Base-by-base conservation (phyloP, 2,113 vertebrate species). In the Rutilus rutilus region DNA sequence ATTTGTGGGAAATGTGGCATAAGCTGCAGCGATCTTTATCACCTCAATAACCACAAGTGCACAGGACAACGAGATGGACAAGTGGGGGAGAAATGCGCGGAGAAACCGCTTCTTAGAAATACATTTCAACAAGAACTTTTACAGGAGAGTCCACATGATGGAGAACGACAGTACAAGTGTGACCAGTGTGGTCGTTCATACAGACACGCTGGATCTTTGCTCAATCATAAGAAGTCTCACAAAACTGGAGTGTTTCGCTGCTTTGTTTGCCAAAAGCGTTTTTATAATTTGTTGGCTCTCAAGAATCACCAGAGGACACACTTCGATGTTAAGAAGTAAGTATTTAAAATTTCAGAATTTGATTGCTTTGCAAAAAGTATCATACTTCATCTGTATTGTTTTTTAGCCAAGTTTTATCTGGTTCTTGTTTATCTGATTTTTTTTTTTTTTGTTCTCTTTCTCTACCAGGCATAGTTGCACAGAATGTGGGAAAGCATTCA, bases 201-300 rank as follows among this genome's bases (percentile, higher is more conserved):
- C 65, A 95, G 96, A 85, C 97, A 97, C 0, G 94, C 96, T 0
- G 96, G 96, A 30, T 97, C 96, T 6, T 95, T 97, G 52, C 95
- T 97, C 9, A 98, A 97, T 90, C 97, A 98, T 89, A 97, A 96
- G 77, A 97, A 97, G 92, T 97, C 96, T 54, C 97, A 98, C 88
- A 96, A 96, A 45, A 93, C 96, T 0, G 97, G 96, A 0, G 87
- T 97, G 19, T 97, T 97, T 90, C 95, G 95, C 85, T 98, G 97
- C 86, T 92, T 94, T 14, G 91, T 97, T 86, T 98, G 97, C 89
- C 96, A 95, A 88, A 97, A 98, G 90, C 95, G 96, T 82, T 97
- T 97, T 91, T 97, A 97, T 90, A 97, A 97, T 91, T 94, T 97
- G 74, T 91, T 97, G 93, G 97, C 96, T 23, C 95, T 97, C 47